Evolutionary conservation across 2,113 vertebrate genomes (phyloP), one percentile per base, ranked within the genome.

Genomic region (Cochlearius cochlearius): DNA sequence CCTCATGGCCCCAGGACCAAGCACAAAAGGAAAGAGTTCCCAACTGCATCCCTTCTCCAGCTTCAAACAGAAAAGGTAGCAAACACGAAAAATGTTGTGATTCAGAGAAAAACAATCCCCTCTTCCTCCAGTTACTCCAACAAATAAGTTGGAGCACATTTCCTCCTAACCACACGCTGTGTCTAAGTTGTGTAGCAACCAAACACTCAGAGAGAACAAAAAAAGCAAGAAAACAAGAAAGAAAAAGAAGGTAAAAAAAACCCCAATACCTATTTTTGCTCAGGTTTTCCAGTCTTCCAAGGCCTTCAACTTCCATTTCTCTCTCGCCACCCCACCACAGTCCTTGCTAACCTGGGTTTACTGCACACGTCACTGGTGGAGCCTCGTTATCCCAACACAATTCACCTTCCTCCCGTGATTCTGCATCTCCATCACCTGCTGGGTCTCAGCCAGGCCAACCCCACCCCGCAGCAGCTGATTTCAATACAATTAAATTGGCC

Each of bases 171-270:
- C 26, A 55, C 21, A 34, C 17, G 1, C 17, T 2, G 3, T 1
- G 5, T 0, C 36, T 2, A 43, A 15, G 7, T 4, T 10, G 3
- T 2, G 12, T 9, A 7, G 36, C 59, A 43, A 1, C 18, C 52
- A 62, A 3, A 21, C 1, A 3, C 1, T 2, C 23, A 15, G 14
- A 50, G 12, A 64, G 1, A 20, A n/a, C 0, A 0, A 7, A 47
- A 36, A 34, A 22, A 10, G 2, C 29, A 39, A 59, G 7, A 41
- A 58, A 66, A 39, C 2, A 30, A 55, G 5, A 9, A 15, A 5
- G 4, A 20, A 67, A 43, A 23, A 16, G 4, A 1, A 38, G 55
- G 0, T 0, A 22, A 63, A 77, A 47, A 69, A 52, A 0, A 3
- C 7, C 4, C 49, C 29, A 52, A 41, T 38, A 12, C 34, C 16